Conservation (phyloP, 2,113 vertebrate species). For the Laticauda colubrina region DNA sequence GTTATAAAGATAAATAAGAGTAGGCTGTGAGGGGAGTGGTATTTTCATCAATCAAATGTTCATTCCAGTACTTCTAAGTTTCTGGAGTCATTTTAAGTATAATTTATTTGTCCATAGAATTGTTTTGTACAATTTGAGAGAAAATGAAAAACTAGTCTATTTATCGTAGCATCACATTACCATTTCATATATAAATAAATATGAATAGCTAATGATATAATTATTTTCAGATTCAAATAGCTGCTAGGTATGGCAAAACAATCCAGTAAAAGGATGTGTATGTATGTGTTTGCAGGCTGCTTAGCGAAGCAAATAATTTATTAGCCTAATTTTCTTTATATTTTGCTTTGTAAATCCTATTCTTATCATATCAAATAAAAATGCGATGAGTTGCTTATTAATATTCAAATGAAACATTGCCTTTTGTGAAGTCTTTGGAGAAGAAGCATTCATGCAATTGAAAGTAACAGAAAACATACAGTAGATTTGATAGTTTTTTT, state of each 20-base stretch:
- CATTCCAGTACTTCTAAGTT: not conserved
- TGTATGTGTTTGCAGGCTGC: not conserved
- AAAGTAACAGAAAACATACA: slow-evolving; percentile 52
- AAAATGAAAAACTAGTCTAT: not conserved
- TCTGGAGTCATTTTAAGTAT: not conserved
- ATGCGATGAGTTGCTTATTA: slow-evolving; percentile 34
- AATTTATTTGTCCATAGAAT: not conserved
- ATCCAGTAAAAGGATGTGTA: slow-evolving; percentile 28
- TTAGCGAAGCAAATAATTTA: slow-evolving; percentile 31
- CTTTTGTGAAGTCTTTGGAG: slow-evolving; percentile 25
- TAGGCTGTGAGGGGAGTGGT: not conserved
- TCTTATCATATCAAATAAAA: slow-evolving; percentile 39
- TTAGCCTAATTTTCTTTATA: slow-evolving; percentile 35
- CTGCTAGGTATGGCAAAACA: slow-evolving; percentile 32
- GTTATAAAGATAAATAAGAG: not conserved
- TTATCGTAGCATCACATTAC: slow-evolving; percentile 16
- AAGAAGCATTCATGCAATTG: slow-evolving; percentile 45
- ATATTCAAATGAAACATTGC: slow-evolving; percentile 58
- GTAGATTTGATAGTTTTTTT: slow-evolving; percentile 53
- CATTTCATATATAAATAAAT: slow-evolving; percentile 28
- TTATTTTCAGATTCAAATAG: slow-evolving; percentile 33
- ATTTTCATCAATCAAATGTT: not conserved
- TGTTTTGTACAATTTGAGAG: not conserved
- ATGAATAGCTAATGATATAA: not conserved
- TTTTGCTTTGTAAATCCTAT: slow-evolving; percentile 31